These are phyloP conservation scores for Agrotis segetum DNA, from an alignment of 2,888 invertebrate species.

Conservation along the genomic window DNA sequence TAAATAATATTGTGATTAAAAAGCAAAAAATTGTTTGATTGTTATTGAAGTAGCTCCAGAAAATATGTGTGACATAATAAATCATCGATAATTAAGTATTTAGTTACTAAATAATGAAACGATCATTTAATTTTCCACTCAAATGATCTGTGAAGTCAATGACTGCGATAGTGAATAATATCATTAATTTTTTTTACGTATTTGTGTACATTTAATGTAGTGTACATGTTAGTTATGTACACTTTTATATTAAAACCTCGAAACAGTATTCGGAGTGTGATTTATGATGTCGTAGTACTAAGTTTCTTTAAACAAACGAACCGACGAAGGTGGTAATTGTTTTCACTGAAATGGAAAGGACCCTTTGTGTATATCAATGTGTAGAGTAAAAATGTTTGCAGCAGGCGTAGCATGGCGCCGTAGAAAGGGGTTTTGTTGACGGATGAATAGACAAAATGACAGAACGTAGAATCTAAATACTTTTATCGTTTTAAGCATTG, in stretches of 20 bases:
- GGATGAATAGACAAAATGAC: no score
- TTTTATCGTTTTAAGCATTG: no score
- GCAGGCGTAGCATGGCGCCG: no score
- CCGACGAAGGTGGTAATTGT: slow-evolving; percentile 18
- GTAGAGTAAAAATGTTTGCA: background rate
- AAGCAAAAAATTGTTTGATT: background rate
- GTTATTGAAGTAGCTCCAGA: no score
- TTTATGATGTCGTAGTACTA: background rate
- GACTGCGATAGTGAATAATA: background rate
- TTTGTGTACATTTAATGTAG: no score
- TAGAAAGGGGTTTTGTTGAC: no score
- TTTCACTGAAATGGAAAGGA: slow-evolving; percentile 37
- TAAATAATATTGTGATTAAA: no score
- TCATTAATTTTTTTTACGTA: background rate
- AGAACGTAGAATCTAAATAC: no score
- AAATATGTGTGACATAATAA: background rate
- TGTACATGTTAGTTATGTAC: no score
- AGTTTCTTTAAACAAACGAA: background rate
- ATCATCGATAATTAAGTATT: background rate
- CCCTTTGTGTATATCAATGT: slow-evolving; percentile 5
- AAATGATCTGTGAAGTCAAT: slow-evolving; percentile 22
- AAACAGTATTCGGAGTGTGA: background rate
- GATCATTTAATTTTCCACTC: slow-evolving; percentile 27
- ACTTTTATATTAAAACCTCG: background rate
- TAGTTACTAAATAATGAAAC: background rate